phyloP scores from a whole-genome alignment of 2,797 vertebrate species.

The Aselliscus stoliczkanus region DNA sequence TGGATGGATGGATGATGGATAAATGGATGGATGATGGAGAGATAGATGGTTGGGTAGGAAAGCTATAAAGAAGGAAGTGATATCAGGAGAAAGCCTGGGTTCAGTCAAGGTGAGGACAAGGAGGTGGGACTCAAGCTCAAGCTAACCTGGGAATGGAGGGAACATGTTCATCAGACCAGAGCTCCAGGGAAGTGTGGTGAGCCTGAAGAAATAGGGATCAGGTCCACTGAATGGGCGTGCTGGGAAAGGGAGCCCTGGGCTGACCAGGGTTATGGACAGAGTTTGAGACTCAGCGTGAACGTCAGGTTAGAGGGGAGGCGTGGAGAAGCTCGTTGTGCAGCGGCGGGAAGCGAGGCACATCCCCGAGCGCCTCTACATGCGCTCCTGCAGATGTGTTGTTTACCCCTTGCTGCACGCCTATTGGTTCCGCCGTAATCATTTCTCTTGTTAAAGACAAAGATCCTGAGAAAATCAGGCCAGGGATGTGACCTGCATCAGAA shows the following conservation, averaged over 20 bases:
- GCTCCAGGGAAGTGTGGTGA: not conserved
- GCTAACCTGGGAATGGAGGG: not conserved
- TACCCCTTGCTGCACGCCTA: accelerated
- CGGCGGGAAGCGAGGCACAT: not conserved
- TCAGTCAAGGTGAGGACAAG: not conserved
- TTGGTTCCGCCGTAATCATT: accelerated
- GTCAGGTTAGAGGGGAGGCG: not conserved
- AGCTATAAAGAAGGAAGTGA: not conserved
- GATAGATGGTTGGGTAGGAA: not conserved
- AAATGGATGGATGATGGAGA: not conserved
- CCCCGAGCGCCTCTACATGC: not conserved
- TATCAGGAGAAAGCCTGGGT: not conserved
- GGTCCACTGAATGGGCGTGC: not conserved
- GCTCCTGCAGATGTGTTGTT: accelerated
- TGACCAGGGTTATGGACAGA: not conserved
- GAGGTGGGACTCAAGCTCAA: not conserved
- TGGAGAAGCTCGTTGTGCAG: not conserved
- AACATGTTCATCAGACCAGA: not conserved
- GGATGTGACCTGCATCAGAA: not conserved
- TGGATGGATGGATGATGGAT: not conserved
- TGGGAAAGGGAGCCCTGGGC: not conserved
- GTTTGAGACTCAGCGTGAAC: not conserved
- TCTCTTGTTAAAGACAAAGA: not conserved
- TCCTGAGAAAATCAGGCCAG: not conserved
- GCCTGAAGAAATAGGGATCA: too few species aligned